Evolutionary conservation across 2,888 invertebrate species (phyloP).

Genomic region (Orthosia incerta): DNA sequence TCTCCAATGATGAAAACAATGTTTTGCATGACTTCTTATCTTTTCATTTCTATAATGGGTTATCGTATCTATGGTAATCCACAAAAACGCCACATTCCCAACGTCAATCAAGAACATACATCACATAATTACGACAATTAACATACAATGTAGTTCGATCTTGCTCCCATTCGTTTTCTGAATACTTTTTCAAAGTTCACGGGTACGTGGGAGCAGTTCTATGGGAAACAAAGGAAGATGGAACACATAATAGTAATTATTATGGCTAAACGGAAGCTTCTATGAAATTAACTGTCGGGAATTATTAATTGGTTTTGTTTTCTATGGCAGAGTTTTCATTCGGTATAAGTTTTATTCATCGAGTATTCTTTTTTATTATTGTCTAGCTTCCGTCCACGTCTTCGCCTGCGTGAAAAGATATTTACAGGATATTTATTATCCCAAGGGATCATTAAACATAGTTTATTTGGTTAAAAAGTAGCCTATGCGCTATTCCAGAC

Average conservation of each 20-base stretch:
- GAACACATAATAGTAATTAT: conserved; percentile 32
- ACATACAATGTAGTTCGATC: conserved; percentile 60
- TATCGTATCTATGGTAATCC: too few relatives aligned
- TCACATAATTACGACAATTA: conserved; percentile 55
- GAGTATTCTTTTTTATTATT: too few relatives aligned
- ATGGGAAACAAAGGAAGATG: conserved; percentile 57
- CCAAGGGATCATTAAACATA: too few relatives aligned
- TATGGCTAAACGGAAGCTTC: conserved; percentile 44
- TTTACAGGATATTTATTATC: too few relatives aligned
- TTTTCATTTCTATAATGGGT: neutral
- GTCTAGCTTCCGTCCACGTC: too few relatives aligned
- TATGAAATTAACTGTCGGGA: conserved; percentile 43
- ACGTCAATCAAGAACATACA: conserved; percentile 19
- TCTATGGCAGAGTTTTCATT: neutral
- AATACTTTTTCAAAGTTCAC: conserved; percentile 58
- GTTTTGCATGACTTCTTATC: too few relatives aligned
- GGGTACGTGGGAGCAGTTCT: conserved; percentile 64
- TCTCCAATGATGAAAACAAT: too few relatives aligned
- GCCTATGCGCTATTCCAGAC: too few relatives aligned
- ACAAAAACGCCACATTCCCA: too few relatives aligned
- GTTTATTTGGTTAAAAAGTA: too few relatives aligned
- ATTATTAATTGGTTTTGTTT: conserved; percentile 42
- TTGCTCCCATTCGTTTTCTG: conserved; percentile 45
- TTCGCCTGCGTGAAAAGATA: too few relatives aligned
- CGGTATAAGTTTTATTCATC: too few relatives aligned